phyloP scores from a whole-genome alignment of 2,113 vertebrate species.

The Procavia capensis region DNA sequence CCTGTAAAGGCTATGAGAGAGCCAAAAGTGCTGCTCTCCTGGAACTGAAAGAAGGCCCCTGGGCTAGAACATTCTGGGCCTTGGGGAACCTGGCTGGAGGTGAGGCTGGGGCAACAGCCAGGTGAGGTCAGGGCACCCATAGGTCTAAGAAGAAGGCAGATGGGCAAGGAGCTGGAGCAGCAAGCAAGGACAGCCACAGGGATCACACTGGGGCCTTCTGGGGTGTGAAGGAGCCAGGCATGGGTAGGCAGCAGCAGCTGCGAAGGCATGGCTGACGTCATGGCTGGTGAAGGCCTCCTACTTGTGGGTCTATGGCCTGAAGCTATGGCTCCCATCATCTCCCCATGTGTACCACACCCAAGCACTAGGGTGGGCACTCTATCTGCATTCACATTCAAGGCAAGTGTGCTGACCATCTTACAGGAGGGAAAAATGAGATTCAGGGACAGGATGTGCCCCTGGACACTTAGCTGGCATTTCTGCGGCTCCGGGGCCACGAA shows the following conservation, averaged over 20 bases:
- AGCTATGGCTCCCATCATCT: not conserved
- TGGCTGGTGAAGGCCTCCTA: not conserved
- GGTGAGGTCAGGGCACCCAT: not conserved
- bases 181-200: not conserved
- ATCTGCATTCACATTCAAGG: not conserved
- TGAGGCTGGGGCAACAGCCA: not conserved
- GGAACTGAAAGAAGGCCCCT: not conserved
- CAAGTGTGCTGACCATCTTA: not conserved
- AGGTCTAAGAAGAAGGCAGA: not conserved
- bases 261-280: no score
- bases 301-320: not conserved
- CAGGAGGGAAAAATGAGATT: not conserved
- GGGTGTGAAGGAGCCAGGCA: not conserved
- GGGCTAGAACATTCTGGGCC: not conserved
- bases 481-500: not conserved
- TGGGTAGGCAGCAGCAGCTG: not conserved
- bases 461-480: not conserved
- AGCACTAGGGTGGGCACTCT: not conserved
- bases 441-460: not conserved
- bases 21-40: fast-evolving
- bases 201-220: not conserved
- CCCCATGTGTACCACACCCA: not conserved
- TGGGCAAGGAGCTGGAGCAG: not conserved
- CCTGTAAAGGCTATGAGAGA: not conserved
- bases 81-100: fast-evolving